Evolutionary conservation across 2,888 invertebrate species (phyloP).

Genomic region (Phlogophora meticulosa): DNA sequence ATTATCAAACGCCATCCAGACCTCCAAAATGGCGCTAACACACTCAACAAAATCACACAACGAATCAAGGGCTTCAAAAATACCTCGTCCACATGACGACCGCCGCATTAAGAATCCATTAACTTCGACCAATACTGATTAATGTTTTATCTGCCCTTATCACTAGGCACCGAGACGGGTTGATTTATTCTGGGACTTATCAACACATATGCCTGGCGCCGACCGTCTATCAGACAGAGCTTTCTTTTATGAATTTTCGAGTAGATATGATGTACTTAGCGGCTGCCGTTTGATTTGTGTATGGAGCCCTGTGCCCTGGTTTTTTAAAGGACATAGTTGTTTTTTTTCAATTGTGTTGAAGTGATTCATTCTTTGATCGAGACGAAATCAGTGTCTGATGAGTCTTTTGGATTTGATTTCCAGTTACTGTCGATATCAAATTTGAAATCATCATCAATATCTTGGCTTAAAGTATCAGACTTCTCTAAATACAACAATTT

Average conservation of each 20-base stretch:
- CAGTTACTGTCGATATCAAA: neutral
- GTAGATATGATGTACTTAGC: conserved; percentile 71
- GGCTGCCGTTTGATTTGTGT: conserved; percentile 73
- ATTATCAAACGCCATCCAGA: conserved; percentile 9
- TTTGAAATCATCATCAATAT: neutral
- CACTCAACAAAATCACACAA: conserved; percentile 54
- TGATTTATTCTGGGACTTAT: conserved; percentile 77
- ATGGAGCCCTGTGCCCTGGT: conserved; percentile 29
- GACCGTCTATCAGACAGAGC: conserved; percentile 65
- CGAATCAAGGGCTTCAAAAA: conserved; percentile 54
- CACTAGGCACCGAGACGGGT: conserved; percentile 70
- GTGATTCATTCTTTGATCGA: conserved; percentile 16
- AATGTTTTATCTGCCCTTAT: conserved; percentile 80
- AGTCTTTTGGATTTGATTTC: neutral
- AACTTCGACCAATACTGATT: conserved; percentile 77
- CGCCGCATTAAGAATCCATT: conserved; percentile 82
- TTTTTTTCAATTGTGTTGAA: conserved; percentile 31
- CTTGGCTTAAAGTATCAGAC: neutral
- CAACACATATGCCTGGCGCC: conserved; percentile 73
- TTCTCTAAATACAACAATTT: neutral
- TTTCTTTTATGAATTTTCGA: conserved; percentile 77
- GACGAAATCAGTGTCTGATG: neutral
- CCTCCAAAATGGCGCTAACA: conserved; percentile 27
- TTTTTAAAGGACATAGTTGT: conserved; percentile 41
- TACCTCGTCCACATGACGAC: conserved; percentile 67